Evolutionary conservation across 1,140 invertebrate species (phyloP).

Genomic region (Mercenaria mercenaria): DNA sequence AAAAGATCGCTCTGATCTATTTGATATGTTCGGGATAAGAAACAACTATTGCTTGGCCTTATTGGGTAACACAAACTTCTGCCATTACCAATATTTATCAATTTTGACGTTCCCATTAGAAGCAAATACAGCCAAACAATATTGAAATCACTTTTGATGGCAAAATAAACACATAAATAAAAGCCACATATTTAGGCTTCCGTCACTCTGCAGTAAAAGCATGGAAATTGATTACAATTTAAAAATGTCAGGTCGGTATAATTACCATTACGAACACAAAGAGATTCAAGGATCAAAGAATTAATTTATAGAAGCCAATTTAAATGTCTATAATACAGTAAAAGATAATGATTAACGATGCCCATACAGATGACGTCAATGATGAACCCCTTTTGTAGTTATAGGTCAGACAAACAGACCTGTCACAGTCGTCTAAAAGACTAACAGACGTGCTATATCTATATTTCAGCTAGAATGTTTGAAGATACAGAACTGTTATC

Average conservation of each 20-base stretch:
- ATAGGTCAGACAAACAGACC: no score
- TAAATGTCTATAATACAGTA: background rate
- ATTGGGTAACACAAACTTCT: background rate
- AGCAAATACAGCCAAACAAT: constrained; percentile 12
- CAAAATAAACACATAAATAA: constrained; percentile 30
- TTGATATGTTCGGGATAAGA: no score
- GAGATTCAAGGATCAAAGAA: background rate
- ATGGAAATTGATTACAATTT: constrained; percentile 27
- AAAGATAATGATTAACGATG: background rate
- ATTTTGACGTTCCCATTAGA: constrained; percentile 19
- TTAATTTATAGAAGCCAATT: background rate
- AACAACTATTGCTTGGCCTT: no score
- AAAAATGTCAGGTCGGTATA: background rate
- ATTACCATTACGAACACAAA: background rate
- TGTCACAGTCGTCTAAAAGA: no score
- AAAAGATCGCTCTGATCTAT: no score
- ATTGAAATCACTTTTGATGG: constrained; percentile 21
- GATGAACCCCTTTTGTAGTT: background rate
- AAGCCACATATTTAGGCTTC: constrained; percentile 8
- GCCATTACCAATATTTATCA: background rate
- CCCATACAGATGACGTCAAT: background rate
- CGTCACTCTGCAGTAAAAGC: background rate
- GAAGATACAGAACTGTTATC: no score
- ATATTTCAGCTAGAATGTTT: no score
- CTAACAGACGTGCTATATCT: no score